Evolutionary conservation across 1,140 invertebrate species (phyloP).

Genomic region (Saccostrea echinata): DNA sequence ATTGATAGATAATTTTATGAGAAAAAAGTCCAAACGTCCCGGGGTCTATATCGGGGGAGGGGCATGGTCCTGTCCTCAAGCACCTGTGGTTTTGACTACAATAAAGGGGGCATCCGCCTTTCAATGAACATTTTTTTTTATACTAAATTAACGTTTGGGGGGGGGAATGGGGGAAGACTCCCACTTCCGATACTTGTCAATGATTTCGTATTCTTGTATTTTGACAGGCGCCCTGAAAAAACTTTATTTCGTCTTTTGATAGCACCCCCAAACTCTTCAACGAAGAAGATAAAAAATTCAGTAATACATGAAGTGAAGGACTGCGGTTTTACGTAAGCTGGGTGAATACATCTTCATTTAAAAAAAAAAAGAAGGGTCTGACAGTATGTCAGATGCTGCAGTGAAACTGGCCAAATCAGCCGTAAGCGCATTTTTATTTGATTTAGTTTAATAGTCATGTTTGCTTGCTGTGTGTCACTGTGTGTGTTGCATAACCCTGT

Average conservation of each 20-base stretch:
- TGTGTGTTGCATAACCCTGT: background rate
- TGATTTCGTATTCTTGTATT: too few species aligned
- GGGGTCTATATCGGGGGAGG: too few species aligned
- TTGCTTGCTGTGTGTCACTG: background rate
- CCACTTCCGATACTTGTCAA: too few species aligned
- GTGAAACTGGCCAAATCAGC: background rate
- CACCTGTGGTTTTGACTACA: too few species aligned
- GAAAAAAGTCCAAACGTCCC: too few species aligned
- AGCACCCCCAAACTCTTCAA: background rate
- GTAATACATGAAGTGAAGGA: background rate
- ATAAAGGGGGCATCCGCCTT: too few species aligned
- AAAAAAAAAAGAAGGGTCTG: background rate
- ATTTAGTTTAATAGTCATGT: background rate
- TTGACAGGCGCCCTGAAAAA: background rate
- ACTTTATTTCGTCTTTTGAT: background rate
- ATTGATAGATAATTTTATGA: too few species aligned
- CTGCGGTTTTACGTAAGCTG: background rate
- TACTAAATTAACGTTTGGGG: too few species aligned
- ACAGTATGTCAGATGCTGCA: background rate
- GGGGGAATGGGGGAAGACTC: too few species aligned
- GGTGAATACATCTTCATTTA: background rate
- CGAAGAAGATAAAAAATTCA: background rate
- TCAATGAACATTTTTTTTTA: too few species aligned
- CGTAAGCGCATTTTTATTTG: background rate
- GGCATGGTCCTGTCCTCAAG: too few species aligned